Conservation (phyloP, 2,888 invertebrate genomes). For the Meteorus cinctellus region DNA sequence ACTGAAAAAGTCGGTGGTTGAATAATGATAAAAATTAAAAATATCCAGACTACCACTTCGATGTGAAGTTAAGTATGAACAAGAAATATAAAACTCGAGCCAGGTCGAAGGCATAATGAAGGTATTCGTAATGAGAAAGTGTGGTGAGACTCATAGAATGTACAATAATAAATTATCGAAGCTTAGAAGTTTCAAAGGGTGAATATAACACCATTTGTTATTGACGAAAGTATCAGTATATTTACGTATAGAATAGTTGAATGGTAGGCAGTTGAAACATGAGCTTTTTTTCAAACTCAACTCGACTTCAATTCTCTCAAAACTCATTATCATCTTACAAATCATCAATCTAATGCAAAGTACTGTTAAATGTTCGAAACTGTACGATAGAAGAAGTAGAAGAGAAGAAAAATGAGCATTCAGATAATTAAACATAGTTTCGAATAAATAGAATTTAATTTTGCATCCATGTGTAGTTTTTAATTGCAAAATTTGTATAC, state of each 20-base stretch:
- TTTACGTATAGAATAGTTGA: neutral
- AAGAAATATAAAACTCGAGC: conserved; percentile 18
- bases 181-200: conserved; percentile 28
- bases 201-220: conserved; percentile 29
- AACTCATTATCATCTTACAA: neutral
- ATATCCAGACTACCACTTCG: neutral
- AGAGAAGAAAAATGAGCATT: neutral
- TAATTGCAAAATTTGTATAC: neutral
- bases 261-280: neutral
- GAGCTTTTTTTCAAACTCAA: neutral
- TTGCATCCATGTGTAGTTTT: neutral
- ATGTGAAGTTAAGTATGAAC: conserved; percentile 31
- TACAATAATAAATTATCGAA: conserved; percentile 34
- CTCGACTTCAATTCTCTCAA: neutral
- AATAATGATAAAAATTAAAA: conserved; percentile 11
- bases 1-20: neutral
- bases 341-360: neutral
- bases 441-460: neutral
- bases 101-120: conserved; percentile 30
- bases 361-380: neutral
- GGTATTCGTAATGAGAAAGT: conserved; percentile 33
- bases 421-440: neutral
- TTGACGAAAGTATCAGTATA: conserved; percentile 9
- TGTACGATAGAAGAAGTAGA: neutral
- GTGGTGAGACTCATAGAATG: conserved; percentile 15